Evolutionary conservation across 2,113 vertebrate genomes (phyloP), one percentile per base, ranked within the genome.

Genomic region (Hippocampus mohnikei): DNA sequence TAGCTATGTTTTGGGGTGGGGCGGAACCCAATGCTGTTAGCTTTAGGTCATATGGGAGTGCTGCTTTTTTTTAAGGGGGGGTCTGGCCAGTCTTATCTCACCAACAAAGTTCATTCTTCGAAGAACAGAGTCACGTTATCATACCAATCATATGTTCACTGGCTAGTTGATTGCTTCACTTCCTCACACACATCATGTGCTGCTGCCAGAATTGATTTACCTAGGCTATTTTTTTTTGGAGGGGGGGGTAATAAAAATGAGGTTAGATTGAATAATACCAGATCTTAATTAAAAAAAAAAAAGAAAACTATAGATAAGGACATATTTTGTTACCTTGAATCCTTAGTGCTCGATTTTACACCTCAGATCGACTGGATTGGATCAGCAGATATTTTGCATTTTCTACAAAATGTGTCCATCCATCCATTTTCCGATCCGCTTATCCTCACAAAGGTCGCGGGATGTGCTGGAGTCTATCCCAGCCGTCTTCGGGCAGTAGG

Each of bases 1-100:
- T 42, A 62, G 73, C 67, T 78, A 60, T 77, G 78, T 84, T 60
- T 33, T 2, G 15, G 27, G 25, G 4, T 0, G 46, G 15, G 46
- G 46, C n/a, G 46, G 15, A 69, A 79, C 74, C 68, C 76, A 67
- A 79, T 70, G 76, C 73, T 76, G 80, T 72, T 79, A 68, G 69
- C 78, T 74, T 52, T 66, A 69, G 80, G 77, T 90, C 80, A 81
- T 87, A 77, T 81, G 85, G 77, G 66, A 64, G 58, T 81, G 70
- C 65, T 67, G 70, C 33, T 58, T 75, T 87, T 82, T 77, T 73
- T 25, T 3, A 37, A 11, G 8, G 25, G 50, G 8, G 8, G 21
- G 50, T 66, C 4, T 18, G 53, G 21, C 11, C 21, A 25, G 37
- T 67, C 27, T 84, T 81, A 85, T 88, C 78, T 84, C 78, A 64